These are phyloP conservation scores for Tyrophagus putrescentiae DNA, from an alignment of 1,140 invertebrate genomes.

Conservation along the genomic window DNA sequence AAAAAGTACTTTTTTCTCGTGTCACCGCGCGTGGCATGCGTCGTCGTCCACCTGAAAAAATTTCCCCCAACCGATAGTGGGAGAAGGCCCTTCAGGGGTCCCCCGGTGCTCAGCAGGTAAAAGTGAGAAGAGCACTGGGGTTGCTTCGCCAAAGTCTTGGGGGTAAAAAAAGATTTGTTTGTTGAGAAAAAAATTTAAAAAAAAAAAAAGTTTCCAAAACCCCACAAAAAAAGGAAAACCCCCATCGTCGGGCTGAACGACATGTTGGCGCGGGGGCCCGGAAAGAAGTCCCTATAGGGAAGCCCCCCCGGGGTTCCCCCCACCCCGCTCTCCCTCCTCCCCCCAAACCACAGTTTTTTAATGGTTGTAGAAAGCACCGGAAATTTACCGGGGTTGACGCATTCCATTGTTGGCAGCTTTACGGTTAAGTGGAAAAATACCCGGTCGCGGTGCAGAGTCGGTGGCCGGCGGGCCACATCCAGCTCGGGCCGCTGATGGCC, in stretches of 20 bases:
- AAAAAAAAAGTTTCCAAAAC: neutral
- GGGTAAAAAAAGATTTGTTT: too few species aligned
- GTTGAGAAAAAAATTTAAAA: too few species aligned
- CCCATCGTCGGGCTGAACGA: neutral
- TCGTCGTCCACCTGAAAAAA: neutral
- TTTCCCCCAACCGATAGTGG: neutral
- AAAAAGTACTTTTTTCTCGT: neutral
- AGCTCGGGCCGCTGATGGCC: slow-evolving; percentile 54
- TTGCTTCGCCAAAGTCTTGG: neutral
- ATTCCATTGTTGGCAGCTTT: slow-evolving; percentile 95
- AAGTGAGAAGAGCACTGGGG: neutral
- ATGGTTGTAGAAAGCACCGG: slow-evolving; percentile 73
- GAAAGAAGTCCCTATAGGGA: neutral
- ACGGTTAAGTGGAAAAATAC: slow-evolving; percentile 90
- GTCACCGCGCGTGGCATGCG: too few species aligned
- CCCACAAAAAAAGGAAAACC: neutral
- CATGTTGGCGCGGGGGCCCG: neutral
- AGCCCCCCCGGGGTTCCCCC: too few species aligned
- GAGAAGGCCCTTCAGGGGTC: neutral
- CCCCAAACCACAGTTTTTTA: neutral
- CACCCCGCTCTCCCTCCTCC: too few species aligned
- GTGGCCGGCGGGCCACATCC: slow-evolving; percentile 78
- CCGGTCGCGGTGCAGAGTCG: slow-evolving; percentile 79
- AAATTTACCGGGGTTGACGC: slow-evolving; percentile 93
- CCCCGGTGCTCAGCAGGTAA: neutral